Base-by-base conservation (phyloP, 2,888 invertebrate genomes). In the Caenorhabditis auriculariae region DNA sequence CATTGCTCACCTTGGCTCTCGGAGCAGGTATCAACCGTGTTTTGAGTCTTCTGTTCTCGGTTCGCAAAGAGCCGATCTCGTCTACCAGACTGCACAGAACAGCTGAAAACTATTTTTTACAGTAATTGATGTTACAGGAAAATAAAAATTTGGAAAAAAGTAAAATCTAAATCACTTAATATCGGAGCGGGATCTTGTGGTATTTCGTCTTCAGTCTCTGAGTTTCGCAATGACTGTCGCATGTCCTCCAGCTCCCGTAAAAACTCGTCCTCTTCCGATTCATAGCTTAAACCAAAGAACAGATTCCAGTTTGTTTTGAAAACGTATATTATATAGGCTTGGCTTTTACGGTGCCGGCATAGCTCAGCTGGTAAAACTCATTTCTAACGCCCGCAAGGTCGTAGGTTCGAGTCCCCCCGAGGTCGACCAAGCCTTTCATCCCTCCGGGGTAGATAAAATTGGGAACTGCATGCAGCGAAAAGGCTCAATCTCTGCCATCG, bases 261-360 rank as follows among this genome's bases (percentile, higher is more conserved):
- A 46, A 76, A 78, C 44, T 77, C 77, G 32, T 78, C 78, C 53
- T 78, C 78, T 51, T 75, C 78, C 2, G 75, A 70, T 53, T 78
- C 77, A 56, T 78, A 78, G 59, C 78, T 78, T 38, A 57, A 65
- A 32, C 21, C 43, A 5, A 17, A 32, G 27, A 38, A 24, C 29
- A 24, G 7, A 53, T 46, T 37, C 4, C 12, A 27, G 23, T 28
- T n/a, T 44, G 44, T 6, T 21, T 9, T 12, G 27, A n/a, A n/a
- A n/a, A n/a, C n/a, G n/a, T n/a, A n/a, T n/a, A n/a, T n/a, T n/a
- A n/a, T n/a, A n/a, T n/a, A n/a, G n/a, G n/a, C n/a, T n/a, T n/a
- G n/a, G n/a, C n/a, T n/a, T n/a, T n/a, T n/a, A n/a, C n/a, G n/a
- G n/a, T n/a, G n/a, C n/a, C n/a, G n/a, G n/a, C n/a, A n/a, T n/a